phyloP scores from a whole-genome alignment of 1,140 invertebrate species.

The Cepaea nemoralis region DNA sequence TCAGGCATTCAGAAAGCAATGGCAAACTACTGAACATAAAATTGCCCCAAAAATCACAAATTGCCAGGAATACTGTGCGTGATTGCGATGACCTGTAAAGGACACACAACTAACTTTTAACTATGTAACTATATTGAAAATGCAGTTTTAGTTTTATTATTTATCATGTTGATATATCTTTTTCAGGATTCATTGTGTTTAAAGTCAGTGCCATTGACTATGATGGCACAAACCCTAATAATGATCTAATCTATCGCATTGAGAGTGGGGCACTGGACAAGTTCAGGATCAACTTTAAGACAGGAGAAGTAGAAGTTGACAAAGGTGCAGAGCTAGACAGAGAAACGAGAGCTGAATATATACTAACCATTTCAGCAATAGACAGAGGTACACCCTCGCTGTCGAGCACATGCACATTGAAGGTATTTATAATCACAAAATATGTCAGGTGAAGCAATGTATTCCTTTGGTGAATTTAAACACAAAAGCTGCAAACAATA shows the following conservation, averaged over 20 bases:
- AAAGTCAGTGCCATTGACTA: slow-evolving; percentile 53
- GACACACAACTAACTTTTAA: too few relatives aligned
- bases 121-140: too few relatives aligned
- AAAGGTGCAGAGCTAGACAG: slow-evolving; percentile 55
- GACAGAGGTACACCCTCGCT: slow-evolving; percentile 55
- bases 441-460: background rate
- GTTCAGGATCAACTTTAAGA: slow-evolving; percentile 58
- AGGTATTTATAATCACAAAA: slow-evolving; percentile 3
- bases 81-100: too few relatives aligned
- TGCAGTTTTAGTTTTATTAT: too few relatives aligned
- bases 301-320: slow-evolving; percentile 56
- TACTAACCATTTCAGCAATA: slow-evolving; percentile 54
- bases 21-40: too few relatives aligned
- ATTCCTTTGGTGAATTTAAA: too few relatives aligned
- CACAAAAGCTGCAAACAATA: too few relatives aligned
- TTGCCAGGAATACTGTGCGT: too few relatives aligned
- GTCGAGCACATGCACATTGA: slow-evolving; percentile 49
- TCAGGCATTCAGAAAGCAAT: too few relatives aligned
- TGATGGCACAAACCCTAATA: slow-evolving; percentile 59
- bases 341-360: slow-evolving; percentile 52
- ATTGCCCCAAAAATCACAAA: too few relatives aligned
- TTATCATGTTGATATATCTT: background rate
- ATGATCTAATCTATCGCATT: slow-evolving; percentile 61
- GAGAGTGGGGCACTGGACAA: slow-evolving; percentile 60
- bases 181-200: slow-evolving; percentile 47